Evolutionary conservation across 2,113 vertebrate genomes (phyloP).

Genomic region (Ovis canadensis): DNA sequence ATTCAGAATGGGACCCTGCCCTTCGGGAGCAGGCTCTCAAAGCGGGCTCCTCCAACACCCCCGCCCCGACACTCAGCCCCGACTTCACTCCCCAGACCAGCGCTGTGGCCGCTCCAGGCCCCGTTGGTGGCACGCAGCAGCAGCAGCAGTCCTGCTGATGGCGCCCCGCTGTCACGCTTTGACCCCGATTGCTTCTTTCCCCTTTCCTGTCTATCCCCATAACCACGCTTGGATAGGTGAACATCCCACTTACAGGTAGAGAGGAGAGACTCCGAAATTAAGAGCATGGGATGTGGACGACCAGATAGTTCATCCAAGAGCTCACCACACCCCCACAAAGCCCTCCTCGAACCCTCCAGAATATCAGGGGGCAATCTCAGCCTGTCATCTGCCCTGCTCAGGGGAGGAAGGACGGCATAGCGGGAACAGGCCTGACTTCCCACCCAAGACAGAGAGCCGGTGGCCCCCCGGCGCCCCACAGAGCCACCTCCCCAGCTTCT

Average conservation of each 20-base stretch:
- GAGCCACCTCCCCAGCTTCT: neutral
- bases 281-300: rapidly evolving
- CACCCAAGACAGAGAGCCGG: rapidly evolving
- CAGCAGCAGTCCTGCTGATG: rapidly evolving
- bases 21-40: neutral
- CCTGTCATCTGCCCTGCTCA: rapidly evolving
- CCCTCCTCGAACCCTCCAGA: neutral
- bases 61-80: neutral
- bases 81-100: neutral
- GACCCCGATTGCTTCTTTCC: rapidly evolving
- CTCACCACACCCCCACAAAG: no score
- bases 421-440: neutral
- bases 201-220: rapidly evolving
- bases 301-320: rapidly evolving
- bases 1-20: no score
- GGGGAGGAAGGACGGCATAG: rapidly evolving
- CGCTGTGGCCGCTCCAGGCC: rapidly evolving
- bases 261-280: neutral
- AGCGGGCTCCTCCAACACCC: neutral
- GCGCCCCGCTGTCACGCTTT: rapidly evolving
- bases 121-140: rapidly evolving
- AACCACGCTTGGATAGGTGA: neutral
- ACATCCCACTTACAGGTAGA: neutral
- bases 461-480: rapidly evolving
- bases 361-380: neutral